Percentiles rank a stretch among this genome's conserved stretches.
Conservation (phyloP, 1,140 invertebrate genomes). For the Eueides isabella region DNA sequence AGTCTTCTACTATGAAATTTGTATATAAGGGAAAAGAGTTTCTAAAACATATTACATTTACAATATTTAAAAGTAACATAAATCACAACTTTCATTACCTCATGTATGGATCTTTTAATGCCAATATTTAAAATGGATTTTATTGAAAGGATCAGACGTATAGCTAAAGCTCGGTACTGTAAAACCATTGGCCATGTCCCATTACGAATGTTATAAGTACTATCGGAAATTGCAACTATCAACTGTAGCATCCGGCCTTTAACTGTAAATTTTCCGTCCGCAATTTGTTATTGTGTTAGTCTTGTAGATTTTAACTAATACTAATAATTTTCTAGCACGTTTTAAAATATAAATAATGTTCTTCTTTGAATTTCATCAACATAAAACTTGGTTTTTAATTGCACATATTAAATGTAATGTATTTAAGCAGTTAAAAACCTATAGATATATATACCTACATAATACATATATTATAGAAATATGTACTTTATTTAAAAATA, state of each 20-base stretch:
- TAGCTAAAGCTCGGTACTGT: constrained; percentile 23
- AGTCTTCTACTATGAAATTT: too few species aligned
- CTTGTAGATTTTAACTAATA: constrained; percentile 4
- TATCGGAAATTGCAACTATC: constrained; percentile 79
- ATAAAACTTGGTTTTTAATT: too few species aligned
- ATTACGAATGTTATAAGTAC: constrained; percentile 65
- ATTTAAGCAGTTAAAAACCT: too few species aligned
- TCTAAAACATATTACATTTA: too few species aligned
- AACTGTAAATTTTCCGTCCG: constrained; percentile 79
- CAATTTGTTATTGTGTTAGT: constrained; percentile 68
- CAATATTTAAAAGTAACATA: too few species aligned
- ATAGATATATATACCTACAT: too few species aligned
- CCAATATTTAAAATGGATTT: not conserved
- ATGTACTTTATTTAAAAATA: too few species aligned
- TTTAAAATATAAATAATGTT: not conserved
- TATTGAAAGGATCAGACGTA: constrained; percentile 32
- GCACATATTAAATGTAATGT: too few species aligned
- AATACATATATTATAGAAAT: too few species aligned
- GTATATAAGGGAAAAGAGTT: too few species aligned
- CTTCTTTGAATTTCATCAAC: not conserved
- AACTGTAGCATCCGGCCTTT: constrained; percentile 76
- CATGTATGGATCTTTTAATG: too few species aligned
- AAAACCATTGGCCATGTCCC: constrained; percentile 57
- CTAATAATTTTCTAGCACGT: not conserved
- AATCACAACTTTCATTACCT: too few species aligned